These are phyloP conservation scores for Hemithea aestivaria DNA, from an alignment of 2,888 invertebrate genomes.

Conservation along the genomic window DNA sequence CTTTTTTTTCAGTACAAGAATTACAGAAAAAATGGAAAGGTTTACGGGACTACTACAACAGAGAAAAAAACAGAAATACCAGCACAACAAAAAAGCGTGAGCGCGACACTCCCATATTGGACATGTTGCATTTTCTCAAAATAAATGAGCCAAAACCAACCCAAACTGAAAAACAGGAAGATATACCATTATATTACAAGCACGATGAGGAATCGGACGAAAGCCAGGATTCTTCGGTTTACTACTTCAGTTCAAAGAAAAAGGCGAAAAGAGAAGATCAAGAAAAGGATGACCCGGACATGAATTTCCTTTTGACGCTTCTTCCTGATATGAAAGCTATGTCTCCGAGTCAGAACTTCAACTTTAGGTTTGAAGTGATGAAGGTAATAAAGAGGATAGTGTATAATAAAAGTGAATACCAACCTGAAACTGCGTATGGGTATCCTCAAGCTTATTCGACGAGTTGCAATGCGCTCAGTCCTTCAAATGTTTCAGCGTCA, in stretches of 20 bases:
- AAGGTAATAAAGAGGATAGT: slow-evolving; percentile 22
- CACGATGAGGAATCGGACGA: too few relatives aligned
- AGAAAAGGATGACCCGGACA: slow-evolving; percentile 16
- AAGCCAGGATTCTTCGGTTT: slow-evolving; percentile 16
- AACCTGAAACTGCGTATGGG: too few relatives aligned
- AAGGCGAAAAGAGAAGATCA: slow-evolving; percentile 4
- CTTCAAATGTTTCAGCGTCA: too few relatives aligned
- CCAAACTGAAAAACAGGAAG: too few relatives aligned
- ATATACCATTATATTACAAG: too few relatives aligned
- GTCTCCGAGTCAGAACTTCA: slow-evolving; percentile 27
- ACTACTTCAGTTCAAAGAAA: slow-evolving; percentile 16
- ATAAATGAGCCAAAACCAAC: slow-evolving; percentile 21
- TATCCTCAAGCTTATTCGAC: too few relatives aligned
- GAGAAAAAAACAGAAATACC: slow-evolving; percentile 30
- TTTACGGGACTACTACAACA: slow-evolving; percentile 33
- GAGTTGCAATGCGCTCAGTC: too few relatives aligned
- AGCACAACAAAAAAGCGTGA: slow-evolving; percentile 23
- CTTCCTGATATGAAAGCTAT: slow-evolving; percentile 29
- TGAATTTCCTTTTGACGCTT: slow-evolving; percentile 26
- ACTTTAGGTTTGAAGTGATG: slow-evolving; percentile 29
- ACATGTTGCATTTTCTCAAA: slow-evolving; percentile 21
- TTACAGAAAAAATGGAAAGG: slow-evolving; percentile 39
- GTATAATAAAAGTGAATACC: slow-evolving; percentile 10
- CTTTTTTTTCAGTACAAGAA: slow-evolving; percentile 33
- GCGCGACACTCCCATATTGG: slow-evolving; percentile 24